A percentile compares a stretch with the other conserved stretches of the same genome.
phyloP scores from a whole-genome alignment of 2,888 invertebrate genomes.

The Sesia bembeciformis region DNA sequence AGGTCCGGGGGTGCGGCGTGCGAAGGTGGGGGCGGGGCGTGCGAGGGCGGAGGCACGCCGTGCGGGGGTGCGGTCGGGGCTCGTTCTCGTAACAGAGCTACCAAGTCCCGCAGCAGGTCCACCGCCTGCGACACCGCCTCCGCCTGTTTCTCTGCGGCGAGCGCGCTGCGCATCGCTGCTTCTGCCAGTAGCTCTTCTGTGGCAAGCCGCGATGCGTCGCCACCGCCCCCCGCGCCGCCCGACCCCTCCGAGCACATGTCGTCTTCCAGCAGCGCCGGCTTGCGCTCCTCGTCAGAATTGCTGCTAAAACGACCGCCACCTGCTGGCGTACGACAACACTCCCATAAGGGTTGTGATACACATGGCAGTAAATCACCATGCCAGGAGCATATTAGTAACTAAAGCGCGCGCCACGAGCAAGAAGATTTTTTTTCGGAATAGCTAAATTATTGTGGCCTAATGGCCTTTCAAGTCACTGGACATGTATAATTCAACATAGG shows the following conservation, averaged over 20 bases:
- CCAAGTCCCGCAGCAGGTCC: constrained; percentile 12
- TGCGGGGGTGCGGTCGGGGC: constrained; percentile 13
- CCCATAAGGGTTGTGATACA: background rate
- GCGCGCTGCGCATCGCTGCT: constrained; percentile 61
- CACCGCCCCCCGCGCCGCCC: constrained; percentile 11
- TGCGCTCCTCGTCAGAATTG: constrained; percentile 50
- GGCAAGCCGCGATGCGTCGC: constrained; percentile 27
- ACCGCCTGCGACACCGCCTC: constrained; percentile 29
- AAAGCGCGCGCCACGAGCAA: too few species aligned
- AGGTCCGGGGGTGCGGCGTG: background rate
- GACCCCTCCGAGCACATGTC: constrained; percentile 54
- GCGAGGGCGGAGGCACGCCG: constrained; percentile 27
- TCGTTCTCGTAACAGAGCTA: background rate
- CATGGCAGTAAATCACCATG: background rate
- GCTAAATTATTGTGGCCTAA: too few species aligned
- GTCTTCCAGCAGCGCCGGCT: constrained; percentile 40
- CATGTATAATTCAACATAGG: background rate
- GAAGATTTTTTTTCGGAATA: too few species aligned
- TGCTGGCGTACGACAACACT: constrained; percentile 1
- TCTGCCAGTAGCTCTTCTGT: constrained; percentile 62
- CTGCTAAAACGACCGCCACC: constrained; percentile 16
- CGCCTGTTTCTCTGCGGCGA: constrained; percentile 62
- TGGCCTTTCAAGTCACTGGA: too few species aligned
- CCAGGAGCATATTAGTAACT: too few species aligned
- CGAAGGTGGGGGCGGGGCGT: constrained; percentile 37